These are phyloP conservation scores for Meles meles DNA, from an alignment of 2,113 vertebrate genomes.

Conservation along the genomic window DNA sequence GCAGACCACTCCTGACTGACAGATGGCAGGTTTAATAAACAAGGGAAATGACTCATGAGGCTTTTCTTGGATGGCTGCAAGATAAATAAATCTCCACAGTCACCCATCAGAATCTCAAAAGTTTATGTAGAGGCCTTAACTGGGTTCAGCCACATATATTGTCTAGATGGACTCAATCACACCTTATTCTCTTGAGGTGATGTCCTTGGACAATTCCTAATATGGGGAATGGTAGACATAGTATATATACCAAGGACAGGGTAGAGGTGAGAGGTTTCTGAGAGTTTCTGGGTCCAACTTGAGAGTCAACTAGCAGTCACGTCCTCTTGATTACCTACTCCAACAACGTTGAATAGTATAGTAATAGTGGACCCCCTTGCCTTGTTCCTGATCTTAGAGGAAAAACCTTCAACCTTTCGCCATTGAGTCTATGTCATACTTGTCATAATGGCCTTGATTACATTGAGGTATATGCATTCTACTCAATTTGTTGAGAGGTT, in stretches of 20 bases:
- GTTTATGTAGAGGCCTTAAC: not conserved
- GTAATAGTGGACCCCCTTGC: not conserved
- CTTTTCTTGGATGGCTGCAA: not conserved
- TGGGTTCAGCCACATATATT: not conserved
- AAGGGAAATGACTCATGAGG: too few species aligned
- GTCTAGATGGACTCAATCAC: not conserved
- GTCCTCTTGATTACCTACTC: not conserved
- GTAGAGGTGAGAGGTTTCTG: not conserved
- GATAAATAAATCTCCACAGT: not conserved
- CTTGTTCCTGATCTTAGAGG: not conserved
- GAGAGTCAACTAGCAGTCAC: not conserved
- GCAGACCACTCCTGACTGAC: not conserved
- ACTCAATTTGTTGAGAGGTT: not conserved
- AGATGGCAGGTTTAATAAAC: not conserved
- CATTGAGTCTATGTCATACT: not conserved
- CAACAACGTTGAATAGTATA: not conserved
- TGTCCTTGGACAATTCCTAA: not conserved
- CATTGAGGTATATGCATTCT: not conserved
- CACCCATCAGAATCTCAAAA: not conserved
- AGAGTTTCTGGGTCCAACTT: not conserved
- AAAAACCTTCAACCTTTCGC: not conserved
- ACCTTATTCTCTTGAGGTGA: not conserved
- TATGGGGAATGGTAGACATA: not conserved
- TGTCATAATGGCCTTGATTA: not conserved
- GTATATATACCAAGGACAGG: not conserved